A percentile compares a stretch with the other conserved stretches of the same genome.
Conservation (phyloP, 2,113 vertebrate species). For the Eretmochelys imbricata region DNA sequence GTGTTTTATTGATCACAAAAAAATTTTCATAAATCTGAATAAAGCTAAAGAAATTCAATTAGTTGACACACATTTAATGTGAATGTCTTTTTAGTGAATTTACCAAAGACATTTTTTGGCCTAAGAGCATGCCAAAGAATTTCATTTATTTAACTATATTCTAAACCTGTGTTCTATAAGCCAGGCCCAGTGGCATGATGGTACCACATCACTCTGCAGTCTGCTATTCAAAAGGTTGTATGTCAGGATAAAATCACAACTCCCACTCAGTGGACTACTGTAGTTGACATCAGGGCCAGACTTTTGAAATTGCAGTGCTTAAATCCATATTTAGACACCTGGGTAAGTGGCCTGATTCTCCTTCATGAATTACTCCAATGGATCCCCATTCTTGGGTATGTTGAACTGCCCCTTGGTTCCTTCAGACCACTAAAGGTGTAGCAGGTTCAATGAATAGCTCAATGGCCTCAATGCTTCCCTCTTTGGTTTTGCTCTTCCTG, state of each 20-base stretch:
- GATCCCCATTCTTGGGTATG: background rate
- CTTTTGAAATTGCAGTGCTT: background rate
- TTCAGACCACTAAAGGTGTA: background rate
- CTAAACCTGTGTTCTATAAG: background rate
- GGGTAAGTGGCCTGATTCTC: background rate
- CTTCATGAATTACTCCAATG: background rate
- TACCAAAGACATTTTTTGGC: background rate
- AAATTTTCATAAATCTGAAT: background rate
- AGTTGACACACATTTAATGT: background rate
- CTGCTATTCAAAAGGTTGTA: background rate
- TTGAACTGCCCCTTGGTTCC: background rate
- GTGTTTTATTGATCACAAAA: background rate
- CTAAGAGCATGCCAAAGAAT: background rate
- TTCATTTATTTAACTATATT: background rate
- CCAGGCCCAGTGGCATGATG: background rate
- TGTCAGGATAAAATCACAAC: background rate
- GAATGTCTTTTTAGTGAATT: background rate
- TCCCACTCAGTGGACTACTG: background rate
- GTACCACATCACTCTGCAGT: background rate
- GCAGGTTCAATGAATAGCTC: background rate
- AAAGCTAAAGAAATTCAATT: background rate
- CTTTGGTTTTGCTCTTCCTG: background rate
- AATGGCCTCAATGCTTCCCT: background rate
- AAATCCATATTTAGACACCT: slow-evolving; percentile 3
- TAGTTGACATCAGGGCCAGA: background rate